Percentiles rank a stretch among this genome's conserved stretches.
Evolutionary conservation across 2,797 vertebrate genomes (phyloP).

Genomic region (Pipistrellus pipistrellus): DNA sequence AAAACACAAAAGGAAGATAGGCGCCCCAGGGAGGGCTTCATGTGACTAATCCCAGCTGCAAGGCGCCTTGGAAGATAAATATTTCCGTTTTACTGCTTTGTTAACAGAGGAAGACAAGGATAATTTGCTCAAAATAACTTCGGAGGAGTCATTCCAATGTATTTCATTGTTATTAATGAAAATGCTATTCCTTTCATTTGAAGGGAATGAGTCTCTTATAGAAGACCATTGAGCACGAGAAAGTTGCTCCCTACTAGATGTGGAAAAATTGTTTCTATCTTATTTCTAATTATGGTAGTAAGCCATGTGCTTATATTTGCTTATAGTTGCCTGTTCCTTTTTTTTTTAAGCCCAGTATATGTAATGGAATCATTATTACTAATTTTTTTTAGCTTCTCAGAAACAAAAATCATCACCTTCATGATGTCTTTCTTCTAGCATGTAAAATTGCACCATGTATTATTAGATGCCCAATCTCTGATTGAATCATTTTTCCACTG

Average conservation of each 20-base stretch:
- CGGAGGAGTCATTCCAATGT: neutral
- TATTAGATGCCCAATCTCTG: neutral
- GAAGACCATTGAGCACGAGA: neutral
- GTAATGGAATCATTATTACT: neutral
- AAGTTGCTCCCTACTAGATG: neutral
- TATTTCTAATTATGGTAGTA: neutral
- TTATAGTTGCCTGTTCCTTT: neutral
- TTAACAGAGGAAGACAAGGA: neutral
- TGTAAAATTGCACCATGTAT: neutral
- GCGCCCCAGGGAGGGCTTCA: neutral
- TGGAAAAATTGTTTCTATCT: neutral
- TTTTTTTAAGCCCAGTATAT: neutral
- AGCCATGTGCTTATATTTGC: neutral
- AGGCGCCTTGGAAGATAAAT: neutral
- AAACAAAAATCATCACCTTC: neutral
- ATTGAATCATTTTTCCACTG: neutral
- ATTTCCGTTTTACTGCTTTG: slow-evolving; percentile 21
- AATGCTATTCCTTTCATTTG: neutral
- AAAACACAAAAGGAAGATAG: neutral
- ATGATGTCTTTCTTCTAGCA: neutral
- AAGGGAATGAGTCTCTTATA: neutral
- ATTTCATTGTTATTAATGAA: slow-evolving; percentile 23
- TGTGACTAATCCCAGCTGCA: neutral
- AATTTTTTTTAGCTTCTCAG: neutral
- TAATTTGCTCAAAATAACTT: slow-evolving; percentile 30